These are phyloP conservation scores for Volucella bombylans DNA, from an alignment of 2,888 invertebrate species.

Conservation along the genomic window DNA sequence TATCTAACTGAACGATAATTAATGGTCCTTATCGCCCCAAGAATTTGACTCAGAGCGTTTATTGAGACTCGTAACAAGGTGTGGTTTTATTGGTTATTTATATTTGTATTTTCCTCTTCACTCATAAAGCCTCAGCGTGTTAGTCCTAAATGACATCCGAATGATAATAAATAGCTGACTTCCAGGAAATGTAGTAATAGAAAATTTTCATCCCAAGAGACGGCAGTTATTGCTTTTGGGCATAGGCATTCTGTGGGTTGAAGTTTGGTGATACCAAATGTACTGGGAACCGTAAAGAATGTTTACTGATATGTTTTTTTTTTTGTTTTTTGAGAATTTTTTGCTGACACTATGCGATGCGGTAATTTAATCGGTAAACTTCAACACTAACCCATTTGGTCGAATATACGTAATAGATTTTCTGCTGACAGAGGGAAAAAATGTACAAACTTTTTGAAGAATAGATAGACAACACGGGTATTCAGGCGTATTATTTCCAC, in stretches of 20 bases:
- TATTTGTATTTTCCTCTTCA: conserved; percentile 1
- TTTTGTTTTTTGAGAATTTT: conserved; percentile 28
- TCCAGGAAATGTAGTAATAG: conserved; percentile 39
- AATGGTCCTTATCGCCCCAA: conserved; percentile 56
- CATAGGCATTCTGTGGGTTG: conserved; percentile 12
- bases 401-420: conserved; percentile 6
- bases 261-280: conserved; percentile 23
- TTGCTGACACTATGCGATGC: conserved; percentile 53
- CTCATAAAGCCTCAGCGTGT: conserved; percentile 23
- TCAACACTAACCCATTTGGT: conserved; percentile 40
- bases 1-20: conserved; percentile 56
- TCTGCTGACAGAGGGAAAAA: conserved; percentile 36
- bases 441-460: conserved; percentile 7
- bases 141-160: conserved; percentile 47
- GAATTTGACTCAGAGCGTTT: conserved; percentile 34
- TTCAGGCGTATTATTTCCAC: too few relatives aligned
- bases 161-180: conserved; percentile 63
- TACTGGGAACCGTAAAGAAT: conserved; percentile 35
- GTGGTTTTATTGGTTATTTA: conserved; percentile 49
- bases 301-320: conserved; percentile 34
- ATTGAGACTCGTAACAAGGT: conserved; percentile 51
- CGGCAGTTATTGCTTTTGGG: conserved; percentile 36
- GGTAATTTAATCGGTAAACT: conserved; percentile 63
- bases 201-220: conserved; percentile 43
- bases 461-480: not conserved